Base-by-base conservation (phyloP, 2,797 vertebrate species). In the Pristis pectinata region DNA sequence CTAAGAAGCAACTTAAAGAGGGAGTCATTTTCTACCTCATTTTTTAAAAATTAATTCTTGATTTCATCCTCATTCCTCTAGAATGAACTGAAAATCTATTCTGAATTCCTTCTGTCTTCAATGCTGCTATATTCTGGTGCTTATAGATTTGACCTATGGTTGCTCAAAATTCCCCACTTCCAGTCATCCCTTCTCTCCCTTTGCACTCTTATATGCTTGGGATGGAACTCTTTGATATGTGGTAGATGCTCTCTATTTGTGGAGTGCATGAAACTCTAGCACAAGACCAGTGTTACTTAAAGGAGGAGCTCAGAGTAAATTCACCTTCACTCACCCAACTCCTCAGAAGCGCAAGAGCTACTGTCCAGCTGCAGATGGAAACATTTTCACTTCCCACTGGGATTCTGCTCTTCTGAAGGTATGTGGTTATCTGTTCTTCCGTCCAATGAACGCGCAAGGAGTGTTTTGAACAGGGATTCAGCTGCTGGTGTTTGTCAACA, bases 211-310 rank as follows among this genome's bases (percentile, higher is more conserved):
- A 27, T 70, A 70, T 44, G 24, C 70, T 70, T 92, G 17, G 67
- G 89, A 64, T 93, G 41, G 61, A 74, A 34, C 49, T 72, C 67
- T 22, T 72, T 93, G 67, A 10, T 49, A 41, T 93, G 64, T 93
- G 67, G 91, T 22, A 93, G 64, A 11, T 89, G 37, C 61, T 70
- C 13, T 41, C 91, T 70, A 70, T 93, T 72, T 72, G 49, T 70
- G 41, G 91, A 93, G 19, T 44, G 37, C 19, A 44, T n/a, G 91
- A 70, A 30, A 27, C 64, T 93, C 37, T 37, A 67, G 64, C 91
- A 93, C 61, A 93, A 49, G 91, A 37, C 61, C 91, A 41, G 91
- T 44, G 91, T 19, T 93, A 93, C 44, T 72, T 72, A 93, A 93
- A 70, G 44, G 64, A 74, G 91, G 27, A 93, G 24, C n/a, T 37